A percentile compares a stretch with the other conserved stretches of the same genome.
phyloP scores from a whole-genome alignment of 1,140 invertebrate species.

The Rhynchophorus ferrugineus region DNA sequence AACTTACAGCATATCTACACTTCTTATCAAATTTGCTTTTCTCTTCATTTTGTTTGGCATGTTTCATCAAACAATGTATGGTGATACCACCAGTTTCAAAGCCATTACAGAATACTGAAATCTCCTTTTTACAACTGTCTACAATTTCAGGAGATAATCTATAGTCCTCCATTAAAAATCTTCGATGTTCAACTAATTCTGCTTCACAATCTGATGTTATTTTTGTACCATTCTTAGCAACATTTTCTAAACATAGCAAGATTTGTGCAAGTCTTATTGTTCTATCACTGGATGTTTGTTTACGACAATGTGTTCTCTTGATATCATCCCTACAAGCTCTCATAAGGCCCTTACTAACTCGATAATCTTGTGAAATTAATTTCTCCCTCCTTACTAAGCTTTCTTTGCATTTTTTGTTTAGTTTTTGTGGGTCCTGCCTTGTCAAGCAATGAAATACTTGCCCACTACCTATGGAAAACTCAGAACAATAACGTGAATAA shows the following conservation, averaged over 20 bases:
- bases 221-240: slow-evolving; percentile 66
- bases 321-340: slow-evolving; percentile 89
- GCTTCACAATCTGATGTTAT: slow-evolving; percentile 67
- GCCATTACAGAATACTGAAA: slow-evolving; percentile 57
- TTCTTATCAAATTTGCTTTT: slow-evolving; percentile 53
- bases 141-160: slow-evolving; percentile 88
- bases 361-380: slow-evolving; percentile 85
- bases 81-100: slow-evolving; percentile 77
- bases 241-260: slow-evolving; percentile 85
- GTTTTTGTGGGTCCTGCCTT: slow-evolving; percentile 71
- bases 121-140: slow-evolving; percentile 79
- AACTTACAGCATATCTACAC: slow-evolving; percentile 61
- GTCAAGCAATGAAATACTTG: slow-evolving; percentile 89
- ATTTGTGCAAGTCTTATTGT: slow-evolving; percentile 83
- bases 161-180: slow-evolving; percentile 88
- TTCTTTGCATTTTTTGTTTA: slow-evolving; percentile 69
- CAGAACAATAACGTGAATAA: slow-evolving; percentile 59
- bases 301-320: slow-evolving; percentile 66
- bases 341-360: slow-evolving; percentile 79
- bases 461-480: slow-evolving; percentile 61
- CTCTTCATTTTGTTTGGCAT: slow-evolving; percentile 58
- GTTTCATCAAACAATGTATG: slow-evolving; percentile 93
- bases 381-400: slow-evolving; percentile 79
- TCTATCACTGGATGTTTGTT: slow-evolving; percentile 69
- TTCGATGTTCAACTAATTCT: slow-evolving; percentile 86